Conservation (phyloP, 2,797 vertebrate genomes). For the Pangasius macronema region DNA sequence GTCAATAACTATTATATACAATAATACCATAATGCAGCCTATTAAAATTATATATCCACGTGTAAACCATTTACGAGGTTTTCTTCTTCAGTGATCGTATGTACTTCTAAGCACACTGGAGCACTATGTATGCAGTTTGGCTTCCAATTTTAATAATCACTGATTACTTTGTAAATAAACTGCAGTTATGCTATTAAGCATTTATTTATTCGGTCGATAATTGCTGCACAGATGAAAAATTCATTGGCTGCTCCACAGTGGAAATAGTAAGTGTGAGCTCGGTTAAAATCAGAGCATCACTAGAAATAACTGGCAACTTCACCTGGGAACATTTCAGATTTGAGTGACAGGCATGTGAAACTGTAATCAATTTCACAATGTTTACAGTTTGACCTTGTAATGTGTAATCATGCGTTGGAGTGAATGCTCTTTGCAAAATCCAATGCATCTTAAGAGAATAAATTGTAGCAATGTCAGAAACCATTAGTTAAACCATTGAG, state of each 20-base stretch:
- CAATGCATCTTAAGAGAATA: background rate
- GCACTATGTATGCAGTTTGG: constrained; percentile 57
- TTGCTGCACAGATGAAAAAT: constrained; percentile 50
- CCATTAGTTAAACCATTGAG: background rate
- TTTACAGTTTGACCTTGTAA: constrained; percentile 16
- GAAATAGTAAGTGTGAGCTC: constrained; percentile 16
- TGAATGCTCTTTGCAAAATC: background rate
- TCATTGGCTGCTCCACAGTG: constrained; percentile 48
- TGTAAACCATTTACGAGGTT: background rate
- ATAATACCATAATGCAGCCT: background rate
- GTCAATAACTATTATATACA: background rate
- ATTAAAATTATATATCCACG: background rate
- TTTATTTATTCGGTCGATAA: constrained; percentile 55
- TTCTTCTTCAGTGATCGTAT: background rate
- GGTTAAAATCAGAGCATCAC: background rate
- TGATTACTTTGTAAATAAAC: constrained; percentile 69
- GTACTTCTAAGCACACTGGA: constrained; percentile 59
- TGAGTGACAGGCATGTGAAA: constrained; percentile 22
- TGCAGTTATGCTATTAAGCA: constrained; percentile 65
- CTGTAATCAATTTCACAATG: constrained; percentile 5
- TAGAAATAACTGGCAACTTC: constrained; percentile 5
- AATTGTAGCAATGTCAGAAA: background rate
- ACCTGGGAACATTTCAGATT: constrained; percentile 11
- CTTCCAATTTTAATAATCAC: constrained; percentile 57
- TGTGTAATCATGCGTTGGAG: background rate